These are phyloP conservation scores for Argyresthia goedartella DNA, from an alignment of 2,888 invertebrate genomes.

Conservation along the genomic window DNA sequence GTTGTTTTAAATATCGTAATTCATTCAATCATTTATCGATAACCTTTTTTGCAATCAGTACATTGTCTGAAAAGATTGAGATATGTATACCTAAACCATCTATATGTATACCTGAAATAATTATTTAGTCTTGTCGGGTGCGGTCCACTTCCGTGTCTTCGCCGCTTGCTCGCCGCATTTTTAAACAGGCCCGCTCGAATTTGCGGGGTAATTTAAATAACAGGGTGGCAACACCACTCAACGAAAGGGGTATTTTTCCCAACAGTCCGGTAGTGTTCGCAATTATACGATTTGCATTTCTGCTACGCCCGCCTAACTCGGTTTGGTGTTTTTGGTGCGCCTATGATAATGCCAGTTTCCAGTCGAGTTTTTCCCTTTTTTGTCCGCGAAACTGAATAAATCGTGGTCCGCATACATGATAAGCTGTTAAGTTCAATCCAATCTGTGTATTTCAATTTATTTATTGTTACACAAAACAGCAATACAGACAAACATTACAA, in stretches of 20 bases:
- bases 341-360: too few relatives aligned
- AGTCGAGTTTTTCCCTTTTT: neutral
- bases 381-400: neutral
- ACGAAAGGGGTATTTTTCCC: neutral
- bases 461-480: too few relatives aligned
- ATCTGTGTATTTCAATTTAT: too few relatives aligned
- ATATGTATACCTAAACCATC: too few relatives aligned
- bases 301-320: slow-evolving; percentile 17
- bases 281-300: slow-evolving; percentile 46
- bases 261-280: slow-evolving; percentile 21
- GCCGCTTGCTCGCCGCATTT: slow-evolving; percentile 32
- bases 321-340: too few relatives aligned
- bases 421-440: too few relatives aligned
- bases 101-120: neutral
- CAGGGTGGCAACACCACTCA: slow-evolving; percentile 4
- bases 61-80: too few relatives aligned
- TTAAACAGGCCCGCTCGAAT: slow-evolving; percentile 39
- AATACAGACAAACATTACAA: too few relatives aligned
- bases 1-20: too few relatives aligned
- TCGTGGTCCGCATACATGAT: neutral
- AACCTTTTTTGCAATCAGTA: too few relatives aligned
- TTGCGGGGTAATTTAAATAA: slow-evolving; percentile 41
- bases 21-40: too few relatives aligned
- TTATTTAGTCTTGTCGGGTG: neutral
- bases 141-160: neutral